Conservation (phyloP, 2,888 invertebrate genomes). For the Hirtodrosophila cameraria region DNA sequence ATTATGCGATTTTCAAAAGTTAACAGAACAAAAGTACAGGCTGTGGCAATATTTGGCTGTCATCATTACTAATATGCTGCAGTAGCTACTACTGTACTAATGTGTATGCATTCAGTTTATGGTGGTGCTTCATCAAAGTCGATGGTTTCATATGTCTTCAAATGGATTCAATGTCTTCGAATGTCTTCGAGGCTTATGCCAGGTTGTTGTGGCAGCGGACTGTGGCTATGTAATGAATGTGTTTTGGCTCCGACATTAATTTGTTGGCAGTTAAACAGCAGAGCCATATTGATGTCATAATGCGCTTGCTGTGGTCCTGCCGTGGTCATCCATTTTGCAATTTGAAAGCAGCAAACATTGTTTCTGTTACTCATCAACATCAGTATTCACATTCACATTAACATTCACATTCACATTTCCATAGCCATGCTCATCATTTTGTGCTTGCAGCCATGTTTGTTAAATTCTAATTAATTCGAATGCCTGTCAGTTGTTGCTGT, state of each 20-base stretch:
- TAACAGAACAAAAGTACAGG: conserved; percentile 13
- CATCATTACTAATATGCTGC: conserved; percentile 21
- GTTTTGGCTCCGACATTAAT: conserved; percentile 29
- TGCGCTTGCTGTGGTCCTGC: conserved; percentile 43
- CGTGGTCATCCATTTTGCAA: conserved; percentile 19
- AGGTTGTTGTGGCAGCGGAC: conserved; percentile 30
- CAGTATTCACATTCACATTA: no score
- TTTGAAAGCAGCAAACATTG: neutral
- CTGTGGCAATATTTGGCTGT: conserved; percentile 12
- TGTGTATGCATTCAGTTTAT: conserved; percentile 29
- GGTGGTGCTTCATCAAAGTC: conserved; percentile 37
- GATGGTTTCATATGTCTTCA: conserved; percentile 1
- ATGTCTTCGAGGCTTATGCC: conserved; percentile 27
- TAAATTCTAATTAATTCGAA: conserved; percentile 64
- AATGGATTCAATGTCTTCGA: conserved; percentile 14
- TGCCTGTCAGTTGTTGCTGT: conserved; percentile 13
- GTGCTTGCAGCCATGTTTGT: conserved; percentile 33
- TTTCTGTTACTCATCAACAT: neutral
- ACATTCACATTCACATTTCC: no score
- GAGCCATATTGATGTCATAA: conserved; percentile 52
- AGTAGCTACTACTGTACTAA: no score
- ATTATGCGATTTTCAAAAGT: neutral
- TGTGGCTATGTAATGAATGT: conserved; percentile 70
- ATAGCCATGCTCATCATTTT: neutral
- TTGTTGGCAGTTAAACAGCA: conserved; percentile 31